A percentile compares a stretch with the other conserved stretches of the same genome.
These are phyloP conservation scores for Heteractis magnifica DNA, from an alignment of 92 coral and sea anemone species.

Conservation along the genomic window DNA sequence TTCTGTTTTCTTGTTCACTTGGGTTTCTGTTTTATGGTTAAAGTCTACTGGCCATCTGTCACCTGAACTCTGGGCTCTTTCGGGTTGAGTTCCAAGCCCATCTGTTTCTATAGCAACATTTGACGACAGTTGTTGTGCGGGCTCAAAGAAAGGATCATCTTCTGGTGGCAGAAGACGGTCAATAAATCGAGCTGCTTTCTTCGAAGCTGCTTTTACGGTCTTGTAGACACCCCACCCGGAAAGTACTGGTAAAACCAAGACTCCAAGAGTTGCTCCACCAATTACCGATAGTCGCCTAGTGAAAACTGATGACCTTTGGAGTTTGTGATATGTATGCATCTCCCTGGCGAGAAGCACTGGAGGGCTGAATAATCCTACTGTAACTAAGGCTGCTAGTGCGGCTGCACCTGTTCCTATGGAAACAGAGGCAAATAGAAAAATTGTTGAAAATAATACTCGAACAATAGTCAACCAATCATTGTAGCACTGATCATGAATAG, in stretches of 20 bases:
- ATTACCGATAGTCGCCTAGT: constrained; percentile 9
- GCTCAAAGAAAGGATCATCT: neutral
- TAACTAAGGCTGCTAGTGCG: constrained; percentile 22
- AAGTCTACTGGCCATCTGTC: neutral
- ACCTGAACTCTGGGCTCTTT: neutral
- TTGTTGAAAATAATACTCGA: too few species aligned
- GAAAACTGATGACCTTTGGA: constrained; percentile 12
- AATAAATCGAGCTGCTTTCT: neutral
- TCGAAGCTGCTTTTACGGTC: constrained; percentile 19
- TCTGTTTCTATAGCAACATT: neutral
- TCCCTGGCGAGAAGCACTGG: constrained; percentile 44
- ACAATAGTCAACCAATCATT: too few species aligned
- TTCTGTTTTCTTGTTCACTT: neutral
- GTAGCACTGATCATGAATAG: too few species aligned
- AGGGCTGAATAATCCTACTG: constrained; percentile 41
- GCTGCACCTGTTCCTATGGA: constrained; percentile 36
- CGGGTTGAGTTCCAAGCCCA: neutral
- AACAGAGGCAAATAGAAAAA: neutral
- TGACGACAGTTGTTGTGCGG: neutral
- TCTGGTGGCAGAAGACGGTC: neutral
- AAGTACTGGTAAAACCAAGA: constrained; percentile 32
- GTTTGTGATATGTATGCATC: constrained; percentile 18
- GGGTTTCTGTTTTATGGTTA: neutral
- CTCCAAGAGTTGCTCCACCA: constrained; percentile 40
- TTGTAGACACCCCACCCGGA: constrained; percentile 53